Conservation (phyloP, 1,140 invertebrate genomes). For the Bombyx mandarina region DNA sequence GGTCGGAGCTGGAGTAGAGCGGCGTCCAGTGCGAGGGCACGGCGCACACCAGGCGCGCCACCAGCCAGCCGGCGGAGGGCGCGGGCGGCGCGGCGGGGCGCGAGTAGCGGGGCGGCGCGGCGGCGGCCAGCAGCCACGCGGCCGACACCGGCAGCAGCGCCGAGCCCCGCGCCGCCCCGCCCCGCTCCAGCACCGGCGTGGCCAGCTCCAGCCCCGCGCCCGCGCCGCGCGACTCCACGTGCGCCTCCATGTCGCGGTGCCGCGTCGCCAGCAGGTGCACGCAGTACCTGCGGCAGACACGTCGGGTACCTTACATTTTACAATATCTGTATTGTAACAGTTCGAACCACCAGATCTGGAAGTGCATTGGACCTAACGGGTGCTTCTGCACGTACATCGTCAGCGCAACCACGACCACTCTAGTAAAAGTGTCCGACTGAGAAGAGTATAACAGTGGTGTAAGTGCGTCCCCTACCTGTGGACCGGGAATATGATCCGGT, state of each 20-base stretch:
- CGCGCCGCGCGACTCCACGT: constrained; percentile 46
- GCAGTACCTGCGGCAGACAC: constrained; percentile 60
- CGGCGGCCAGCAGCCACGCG: constrained; percentile 84
- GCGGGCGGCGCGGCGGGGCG: constrained; percentile 55
- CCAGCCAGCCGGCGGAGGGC: constrained; percentile 66
- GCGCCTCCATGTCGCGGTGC: constrained; percentile 76
- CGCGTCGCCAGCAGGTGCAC: constrained; percentile 84
- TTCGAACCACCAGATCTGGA: not conserved
- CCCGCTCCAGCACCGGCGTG: constrained; percentile 80
- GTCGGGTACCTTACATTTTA: not conserved
- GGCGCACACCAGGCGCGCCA: constrained; percentile 75
- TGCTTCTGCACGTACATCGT: not conserved
- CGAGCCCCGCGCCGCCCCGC: constrained; percentile 23
- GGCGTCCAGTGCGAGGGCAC: constrained; percentile 86
- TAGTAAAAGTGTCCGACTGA: no score
- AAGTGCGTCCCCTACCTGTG: constrained; percentile 72
- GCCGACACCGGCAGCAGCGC: constrained; percentile 78
- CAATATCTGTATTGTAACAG: not conserved
- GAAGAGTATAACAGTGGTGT: not conserved
- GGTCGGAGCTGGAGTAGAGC: constrained; percentile 86
- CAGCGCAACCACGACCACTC: no score
- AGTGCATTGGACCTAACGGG: not conserved
- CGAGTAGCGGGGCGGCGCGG: constrained; percentile 80
- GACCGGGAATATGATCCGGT: constrained; percentile 80
- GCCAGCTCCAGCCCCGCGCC: constrained; percentile 77